Evolutionary conservation across 2,113 vertebrate species (phyloP), one percentile per base, ranked within the genome.

Genomic region (Calidris pugnax): DNA sequence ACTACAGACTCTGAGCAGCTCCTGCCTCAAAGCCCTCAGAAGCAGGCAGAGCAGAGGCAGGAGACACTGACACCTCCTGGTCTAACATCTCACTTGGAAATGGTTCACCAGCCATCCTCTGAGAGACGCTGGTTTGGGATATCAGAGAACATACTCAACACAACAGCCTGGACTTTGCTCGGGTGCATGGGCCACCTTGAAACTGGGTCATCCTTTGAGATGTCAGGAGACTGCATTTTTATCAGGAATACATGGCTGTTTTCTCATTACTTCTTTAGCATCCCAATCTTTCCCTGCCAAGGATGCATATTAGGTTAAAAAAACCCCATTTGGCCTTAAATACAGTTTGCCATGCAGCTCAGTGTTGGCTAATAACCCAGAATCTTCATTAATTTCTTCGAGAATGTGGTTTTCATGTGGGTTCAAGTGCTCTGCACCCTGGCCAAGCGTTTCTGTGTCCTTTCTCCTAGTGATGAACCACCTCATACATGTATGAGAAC

Each of bases 61-160:
- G 66, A 85, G 77, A 89, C 39, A 72, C 77, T 87, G 94, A 96
- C 95, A 85, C 62, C 95, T 93, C 60, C 78, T 72, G 95, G 92
- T 28, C 1, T 1, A 27, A 48, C 5, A 6, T 9, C 3, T 16
- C 30, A 12, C 57, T 51, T 55, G 66, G 60, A 72, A 78, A 81
- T 5, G 1, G 10, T 30, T 93, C 81, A 33, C 60, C 37, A 56
- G 41, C 45, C 80, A 4, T 7, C 73, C 16, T 37, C 51, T 24
- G 69, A 62, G 71, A n/a, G 72, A n/a, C 21, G 68, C 75, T 15
- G 62, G 7, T 82, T 35, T 47, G 71, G 51, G 30, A 20, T 9
- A 62, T 37, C n/a, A 37, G 27, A 62, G 59, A 62, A 62, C 17
- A 1, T 2, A 39, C 45, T 18, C 13, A 17, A 3, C n/a, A 30